A percentile compares a stretch with the other conserved stretches of the same genome.
These are phyloP conservation scores for Rhinichthys osculus DNA, from an alignment of 2,797 vertebrate genomes.

Conservation along the genomic window DNA sequence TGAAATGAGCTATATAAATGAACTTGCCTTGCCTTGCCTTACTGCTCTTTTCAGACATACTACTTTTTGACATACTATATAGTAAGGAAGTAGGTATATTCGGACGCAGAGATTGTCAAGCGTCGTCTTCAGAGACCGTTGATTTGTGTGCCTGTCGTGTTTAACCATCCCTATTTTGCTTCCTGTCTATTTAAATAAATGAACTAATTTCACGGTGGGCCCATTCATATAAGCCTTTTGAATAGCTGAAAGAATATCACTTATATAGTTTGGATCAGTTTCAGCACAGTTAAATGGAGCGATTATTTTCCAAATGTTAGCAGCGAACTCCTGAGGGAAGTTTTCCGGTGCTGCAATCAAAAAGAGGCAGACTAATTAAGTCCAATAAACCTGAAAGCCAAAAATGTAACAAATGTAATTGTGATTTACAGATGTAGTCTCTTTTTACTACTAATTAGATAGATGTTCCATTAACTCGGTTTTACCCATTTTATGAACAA, in stretches of 20 bases:
- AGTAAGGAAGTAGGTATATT: not conserved
- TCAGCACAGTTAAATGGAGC: slow-evolving; percentile 61
- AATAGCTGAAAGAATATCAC: slow-evolving; percentile 61
- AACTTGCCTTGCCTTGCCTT: too few species aligned
- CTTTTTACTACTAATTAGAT: slow-evolving; percentile 42
- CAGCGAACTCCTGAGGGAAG: slow-evolving; percentile 48
- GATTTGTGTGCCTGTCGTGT: slow-evolving; percentile 67
- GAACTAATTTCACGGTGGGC: slow-evolving; percentile 77
- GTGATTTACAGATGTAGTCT: slow-evolving; percentile 47
- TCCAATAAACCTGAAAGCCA: slow-evolving; percentile 39
- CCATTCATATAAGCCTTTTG: slow-evolving; percentile 68
- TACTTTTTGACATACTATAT: too few species aligned
- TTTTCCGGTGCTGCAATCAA: slow-evolving; percentile 26
- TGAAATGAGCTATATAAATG: too few species aligned
- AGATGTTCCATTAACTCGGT: slow-evolving; percentile 42
- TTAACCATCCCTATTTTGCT: slow-evolving; percentile 59
- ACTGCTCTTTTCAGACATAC: not conserved
- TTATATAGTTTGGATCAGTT: slow-evolving; percentile 63
- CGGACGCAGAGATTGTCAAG: not conserved
- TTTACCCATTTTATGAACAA: slow-evolving; percentile 39
- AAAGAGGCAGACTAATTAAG: slow-evolving; percentile 44
- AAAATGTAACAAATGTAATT: slow-evolving; percentile 46
- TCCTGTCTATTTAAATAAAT: slow-evolving; percentile 73
- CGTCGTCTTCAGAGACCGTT: slow-evolving; percentile 61
- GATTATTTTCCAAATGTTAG: slow-evolving; percentile 59